Evolutionary conservation across 2,113 vertebrate genomes (phyloP), one percentile per base, ranked within the genome.

Genomic region (Romanogobio albipinnatus): DNA sequence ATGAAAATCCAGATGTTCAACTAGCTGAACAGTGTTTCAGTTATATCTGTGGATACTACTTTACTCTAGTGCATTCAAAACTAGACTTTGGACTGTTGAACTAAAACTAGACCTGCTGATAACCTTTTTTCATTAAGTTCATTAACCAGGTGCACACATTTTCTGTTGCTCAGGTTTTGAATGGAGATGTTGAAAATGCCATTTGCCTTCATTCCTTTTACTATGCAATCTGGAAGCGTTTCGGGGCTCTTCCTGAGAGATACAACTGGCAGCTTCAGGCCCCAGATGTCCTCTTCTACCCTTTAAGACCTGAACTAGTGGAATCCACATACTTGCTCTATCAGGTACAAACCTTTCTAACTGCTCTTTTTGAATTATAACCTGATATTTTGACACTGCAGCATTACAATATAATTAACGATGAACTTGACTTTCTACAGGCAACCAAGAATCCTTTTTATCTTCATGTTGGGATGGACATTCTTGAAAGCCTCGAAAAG

Each of bases 401-500:
- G 6, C 70, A 47, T 47, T 73, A 24, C n/a, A 49, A n/a, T 26
- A 26, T 15, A 49, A 74, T 47, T 26, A 47, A 8, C 0, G 6
- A 74, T 8, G 26, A 51, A 33, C 8, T 53, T 76, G 29, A 51
- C 5, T 86, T 87, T 80, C 51, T 5, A 33, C 87, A 99, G 98
- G 98, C 98, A 43, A 99, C 98, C 90, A 99, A 98, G 95, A 99
- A 99, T 90, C 98, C 98, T 3, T 99, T 99, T 93, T 99, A 99
- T 93, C 94, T 99, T 81, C 98, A 99, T 36, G 98, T 99, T 70
- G 98, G 98, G 89, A 98, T 98, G 98, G 97, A 99, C 90, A 99
- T 99, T 90, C 96, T 99, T 76, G 96, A 97, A 93, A 99, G 98
- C 89, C 94, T 99, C 92, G 98, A 99, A 89, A 97, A 97, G 91